Evolutionary conservation across 2,888 invertebrate genomes (phyloP).

Genomic region (Leucoma salicis): DNA sequence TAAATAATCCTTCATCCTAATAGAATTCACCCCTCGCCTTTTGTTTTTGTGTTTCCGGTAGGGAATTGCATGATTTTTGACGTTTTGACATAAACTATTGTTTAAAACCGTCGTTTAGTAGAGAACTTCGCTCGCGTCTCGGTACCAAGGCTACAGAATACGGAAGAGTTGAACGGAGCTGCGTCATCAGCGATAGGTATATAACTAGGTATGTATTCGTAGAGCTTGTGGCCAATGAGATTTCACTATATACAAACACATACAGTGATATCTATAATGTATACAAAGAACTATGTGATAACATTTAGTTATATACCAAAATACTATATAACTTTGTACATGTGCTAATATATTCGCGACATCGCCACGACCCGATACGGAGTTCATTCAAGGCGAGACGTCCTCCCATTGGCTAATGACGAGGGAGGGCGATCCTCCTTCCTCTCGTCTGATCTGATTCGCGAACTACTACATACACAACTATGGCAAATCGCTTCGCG

Average conservation of each 20-base stretch:
- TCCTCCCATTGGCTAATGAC: conserved; percentile 63
- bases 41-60: conserved; percentile 72
- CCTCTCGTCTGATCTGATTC: conserved; percentile 77
- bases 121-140: conserved; percentile 54
- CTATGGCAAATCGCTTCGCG: conserved; percentile 55
- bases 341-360: conserved; percentile 74
- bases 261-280: neutral
- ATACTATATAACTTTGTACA: conserved; percentile 32
- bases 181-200: conserved; percentile 31
- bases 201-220: conserved; percentile 32
- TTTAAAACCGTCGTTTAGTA: conserved; percentile 33
- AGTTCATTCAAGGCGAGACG: conserved; percentile 52
- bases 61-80: conserved; percentile 48
- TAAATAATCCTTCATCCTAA: conserved; percentile 70
- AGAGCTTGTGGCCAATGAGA: conserved; percentile 36
- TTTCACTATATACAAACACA: conserved; percentile 11
- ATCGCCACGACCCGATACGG: conserved; percentile 50
- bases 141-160: conserved; percentile 66
- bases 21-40: conserved; percentile 58
- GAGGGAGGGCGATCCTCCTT: conserved; percentile 79
- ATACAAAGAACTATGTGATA: conserved; percentile 18
- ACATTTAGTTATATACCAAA: conserved; percentile 13
- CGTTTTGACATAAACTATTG: conserved; percentile 56
- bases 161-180: conserved; percentile 41
- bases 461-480: conserved; percentile 60